Evolutionary conservation across 30 jellyfish, hydroid and myxozoan species (phyloP).

Genomic region (Aurelia aurita): DNA sequence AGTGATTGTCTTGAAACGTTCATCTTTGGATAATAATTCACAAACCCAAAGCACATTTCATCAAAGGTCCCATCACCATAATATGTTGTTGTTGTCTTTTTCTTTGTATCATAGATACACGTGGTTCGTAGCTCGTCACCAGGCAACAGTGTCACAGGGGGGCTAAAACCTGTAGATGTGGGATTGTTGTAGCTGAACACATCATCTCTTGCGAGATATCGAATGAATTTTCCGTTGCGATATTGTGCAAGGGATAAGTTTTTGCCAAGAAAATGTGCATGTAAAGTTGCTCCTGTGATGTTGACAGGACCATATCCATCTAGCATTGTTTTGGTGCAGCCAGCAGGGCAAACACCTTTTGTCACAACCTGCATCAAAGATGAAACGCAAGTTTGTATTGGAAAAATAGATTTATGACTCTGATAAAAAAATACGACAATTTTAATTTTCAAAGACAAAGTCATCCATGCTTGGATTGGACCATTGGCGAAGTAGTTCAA

Average conservation of each 20-base stretch:
- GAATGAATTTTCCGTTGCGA: slow-evolving; percentile 54
- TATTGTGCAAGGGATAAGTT: slow-evolving; percentile 47
- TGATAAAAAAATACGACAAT: too few relatives aligned
- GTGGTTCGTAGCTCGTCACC: slow-evolving; percentile 76
- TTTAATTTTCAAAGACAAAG: too few relatives aligned
- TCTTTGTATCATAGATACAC: slow-evolving; percentile 51
- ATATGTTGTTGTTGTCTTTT: slow-evolving; percentile 36
- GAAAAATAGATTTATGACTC: too few relatives aligned
- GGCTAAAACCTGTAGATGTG: background rate
- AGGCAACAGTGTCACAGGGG: slow-evolving; percentile 53
- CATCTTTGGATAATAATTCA: slow-evolving; percentile 52
- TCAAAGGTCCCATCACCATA: slow-evolving; percentile 72
- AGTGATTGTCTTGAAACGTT: background rate
- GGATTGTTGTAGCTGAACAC: slow-evolving; percentile 69
- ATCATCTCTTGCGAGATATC: slow-evolving; percentile 60
- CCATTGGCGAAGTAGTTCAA: too few relatives aligned
- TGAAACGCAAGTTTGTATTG: too few relatives aligned
- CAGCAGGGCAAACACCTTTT: slow-evolving; percentile 43
- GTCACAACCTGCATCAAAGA: slow-evolving; percentile 8
- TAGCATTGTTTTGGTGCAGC: slow-evolving; percentile 40
- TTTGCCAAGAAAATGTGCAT: slow-evolving; percentile 67
- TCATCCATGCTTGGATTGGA: too few relatives aligned
- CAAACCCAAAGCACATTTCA: slow-evolving; percentile 76
- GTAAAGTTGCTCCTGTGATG: slow-evolving; percentile 43
- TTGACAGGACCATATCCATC: slow-evolving; percentile 19